A percentile compares a stretch with the other conserved stretches of the same genome.
phyloP scores from a whole-genome alignment of 2,113 vertebrate species.

The Triplophysa siluroides region DNA sequence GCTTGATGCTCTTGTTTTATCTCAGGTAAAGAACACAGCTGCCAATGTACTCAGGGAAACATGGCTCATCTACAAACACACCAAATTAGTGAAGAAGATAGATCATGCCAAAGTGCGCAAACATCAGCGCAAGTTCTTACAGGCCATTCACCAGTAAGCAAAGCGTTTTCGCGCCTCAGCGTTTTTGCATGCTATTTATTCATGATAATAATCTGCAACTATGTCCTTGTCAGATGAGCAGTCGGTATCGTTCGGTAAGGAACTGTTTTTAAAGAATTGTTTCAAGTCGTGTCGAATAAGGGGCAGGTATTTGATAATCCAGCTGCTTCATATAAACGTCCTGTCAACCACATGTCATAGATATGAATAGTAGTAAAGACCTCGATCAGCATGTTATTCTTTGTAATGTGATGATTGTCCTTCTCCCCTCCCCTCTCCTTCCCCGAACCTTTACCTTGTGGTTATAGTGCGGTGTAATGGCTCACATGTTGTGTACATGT shows the following conservation, averaged over 20 bases:
- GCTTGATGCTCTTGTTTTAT: not conserved
- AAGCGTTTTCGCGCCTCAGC: not conserved
- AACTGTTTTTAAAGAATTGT: not conserved
- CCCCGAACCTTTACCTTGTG: slow-evolving; percentile 49
- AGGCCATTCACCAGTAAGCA: slow-evolving; percentile 97
- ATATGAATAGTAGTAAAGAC: slow-evolving; percentile 80
- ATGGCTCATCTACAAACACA: slow-evolving; percentile 98
- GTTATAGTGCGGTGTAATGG: slow-evolving; percentile 56
- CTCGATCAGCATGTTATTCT: slow-evolving; percentile 26
- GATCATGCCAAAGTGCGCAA: slow-evolving; percentile 90
- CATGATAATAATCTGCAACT: not conserved
- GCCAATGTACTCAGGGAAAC: slow-evolving; percentile 98
- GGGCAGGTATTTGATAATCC: not conserved
- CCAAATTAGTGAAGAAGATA: slow-evolving; percentile 89
- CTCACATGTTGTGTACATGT: slow-evolving; percentile 47
- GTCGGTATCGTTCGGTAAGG: not conserved
- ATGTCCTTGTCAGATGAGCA: not conserved
- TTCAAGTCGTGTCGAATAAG: not conserved
- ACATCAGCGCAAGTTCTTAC: slow-evolving; percentile 98
- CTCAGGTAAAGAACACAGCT: slow-evolving; percentile 92
- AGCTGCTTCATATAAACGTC: not conserved
- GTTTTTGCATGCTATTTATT: slow-evolving; percentile 1
- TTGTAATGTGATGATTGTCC: slow-evolving; percentile 46
- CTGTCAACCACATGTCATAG: slow-evolving; percentile 63
- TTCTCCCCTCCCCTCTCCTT: slow-evolving; percentile 65